A percentile compares a stretch with the other conserved stretches of the same genome.
phyloP scores from a whole-genome alignment of 2,888 invertebrate species.

The Hoplodrina blanda region DNA sequence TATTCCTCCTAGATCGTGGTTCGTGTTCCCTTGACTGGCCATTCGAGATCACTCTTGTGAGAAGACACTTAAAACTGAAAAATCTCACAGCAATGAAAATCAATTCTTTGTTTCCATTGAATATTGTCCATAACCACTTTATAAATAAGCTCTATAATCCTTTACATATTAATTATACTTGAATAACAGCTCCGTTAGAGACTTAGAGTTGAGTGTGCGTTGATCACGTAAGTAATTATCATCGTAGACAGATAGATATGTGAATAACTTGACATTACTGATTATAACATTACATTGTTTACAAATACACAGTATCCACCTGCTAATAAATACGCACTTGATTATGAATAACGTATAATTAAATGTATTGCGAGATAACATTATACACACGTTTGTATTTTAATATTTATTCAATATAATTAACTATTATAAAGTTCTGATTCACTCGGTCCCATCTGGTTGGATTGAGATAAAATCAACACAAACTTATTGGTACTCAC shows the following conservation, averaged over 20 bases:
- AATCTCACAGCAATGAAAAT: neutral
- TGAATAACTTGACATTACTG: conserved; percentile 34
- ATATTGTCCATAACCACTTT: conserved; percentile 5
- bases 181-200: conserved; percentile 18
- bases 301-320: conserved; percentile 27
- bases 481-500: neutral
- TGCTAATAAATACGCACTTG: conserved; percentile 25
- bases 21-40: conserved; percentile 12
- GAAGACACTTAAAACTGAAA: conserved; percentile 4
- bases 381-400: neutral
- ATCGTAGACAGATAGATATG: no score
- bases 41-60: conserved; percentile 14
- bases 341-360: conserved; percentile 24
- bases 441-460: neutral
- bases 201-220: conserved; percentile 8
- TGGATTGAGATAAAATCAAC: conserved; percentile 1
- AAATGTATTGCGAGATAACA: conserved; percentile 12
- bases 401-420: neutral
- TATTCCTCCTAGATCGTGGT: conserved; percentile 38
- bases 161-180: conserved; percentile 23
- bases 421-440: conserved; percentile 5
- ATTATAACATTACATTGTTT: conserved; percentile 26
- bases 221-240: conserved; percentile 23
- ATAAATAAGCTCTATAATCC: conserved; percentile 13
- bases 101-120: neutral